Percentiles rank a stretch among this genome's conserved stretches.
Evolutionary conservation across 2,888 invertebrate species (phyloP).

Genomic region (Philaethria dido): DNA sequence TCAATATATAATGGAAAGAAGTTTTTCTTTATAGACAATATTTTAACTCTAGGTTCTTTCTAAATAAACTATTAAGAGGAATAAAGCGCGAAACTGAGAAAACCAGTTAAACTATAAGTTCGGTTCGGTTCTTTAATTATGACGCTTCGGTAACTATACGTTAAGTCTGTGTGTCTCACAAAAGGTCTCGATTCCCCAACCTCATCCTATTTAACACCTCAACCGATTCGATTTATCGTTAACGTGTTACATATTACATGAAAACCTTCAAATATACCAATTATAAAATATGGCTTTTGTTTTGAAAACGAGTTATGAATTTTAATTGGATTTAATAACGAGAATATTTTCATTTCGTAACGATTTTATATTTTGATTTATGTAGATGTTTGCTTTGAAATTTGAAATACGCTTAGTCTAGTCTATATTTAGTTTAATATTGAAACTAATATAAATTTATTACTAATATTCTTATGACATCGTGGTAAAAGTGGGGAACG

Average conservation of each 20-base stretch:
- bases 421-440: not conserved
- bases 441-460: not conserved
- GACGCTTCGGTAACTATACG: too few relatives aligned
- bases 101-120: too few relatives aligned
- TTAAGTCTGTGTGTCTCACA: conserved; percentile 3
- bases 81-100: too few relatives aligned
- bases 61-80: too few relatives aligned
- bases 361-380: conserved; percentile 16
- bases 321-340: conserved; percentile 16
- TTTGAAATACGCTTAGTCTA: not conserved
- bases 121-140: too few relatives aligned
- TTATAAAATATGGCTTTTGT: conserved; percentile 27
- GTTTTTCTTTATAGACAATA: too few relatives aligned
- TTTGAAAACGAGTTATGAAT: conserved; percentile 25
- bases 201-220: conserved; percentile 63
- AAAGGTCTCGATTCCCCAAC: conserved; percentile 53
- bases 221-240: conserved; percentile 62
- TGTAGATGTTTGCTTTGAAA: conserved; percentile 5
- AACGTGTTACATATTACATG: conserved; percentile 39
- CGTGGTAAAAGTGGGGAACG: too few relatives aligned
- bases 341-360: conserved; percentile 15
- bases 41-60: too few relatives aligned
- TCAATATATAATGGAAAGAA: too few relatives aligned
- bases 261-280: conserved; percentile 8
- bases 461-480: too few relatives aligned